Evolutionary conservation across 2,888 invertebrate species (phyloP).

Genomic region (Phlogophora meticulosa): DNA sequence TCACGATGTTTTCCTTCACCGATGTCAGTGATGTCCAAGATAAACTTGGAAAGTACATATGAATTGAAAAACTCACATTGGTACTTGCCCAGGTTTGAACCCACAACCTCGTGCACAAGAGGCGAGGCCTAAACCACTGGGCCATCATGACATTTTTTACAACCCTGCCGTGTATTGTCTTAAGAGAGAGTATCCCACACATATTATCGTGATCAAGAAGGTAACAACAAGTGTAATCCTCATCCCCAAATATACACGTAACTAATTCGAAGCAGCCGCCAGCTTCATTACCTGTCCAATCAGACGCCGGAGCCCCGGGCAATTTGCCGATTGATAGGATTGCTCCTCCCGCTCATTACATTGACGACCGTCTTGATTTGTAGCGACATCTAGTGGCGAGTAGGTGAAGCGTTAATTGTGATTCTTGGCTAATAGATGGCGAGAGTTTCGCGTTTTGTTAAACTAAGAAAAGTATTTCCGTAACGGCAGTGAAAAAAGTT

Average conservation of each 20-base stretch:
- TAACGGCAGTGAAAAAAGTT: background rate
- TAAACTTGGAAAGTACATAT: too few species aligned
- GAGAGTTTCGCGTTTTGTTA: background rate
- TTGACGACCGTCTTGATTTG: constrained; percentile 47
- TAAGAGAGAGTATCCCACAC: constrained; percentile 4
- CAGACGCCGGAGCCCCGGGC: constrained; percentile 60
- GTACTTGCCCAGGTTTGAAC: too few species aligned
- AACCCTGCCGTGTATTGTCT: background rate
- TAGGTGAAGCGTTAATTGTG: constrained; percentile 19
- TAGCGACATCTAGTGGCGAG: constrained; percentile 52
- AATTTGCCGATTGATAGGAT: constrained; percentile 66
- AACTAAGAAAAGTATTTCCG: too few species aligned
- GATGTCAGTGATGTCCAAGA: too few species aligned
- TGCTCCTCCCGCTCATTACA: constrained; percentile 56
- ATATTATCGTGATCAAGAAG: constrained; percentile 30
- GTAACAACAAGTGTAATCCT: constrained; percentile 31
- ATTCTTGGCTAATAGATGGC: constrained; percentile 46
- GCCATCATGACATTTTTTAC: too few species aligned
- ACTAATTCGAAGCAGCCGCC: constrained; percentile 60
- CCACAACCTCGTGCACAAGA: too few species aligned
- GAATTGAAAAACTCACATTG: too few species aligned
- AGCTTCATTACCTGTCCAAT: constrained; percentile 70
- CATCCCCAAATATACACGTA: constrained; percentile 45
- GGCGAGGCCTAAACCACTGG: too few species aligned
- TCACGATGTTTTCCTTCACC: too few species aligned